Evolutionary conservation across 2,888 invertebrate genomes (phyloP), one percentile per base, ranked within the genome.

Genomic region (Andrena praecox): DNA sequence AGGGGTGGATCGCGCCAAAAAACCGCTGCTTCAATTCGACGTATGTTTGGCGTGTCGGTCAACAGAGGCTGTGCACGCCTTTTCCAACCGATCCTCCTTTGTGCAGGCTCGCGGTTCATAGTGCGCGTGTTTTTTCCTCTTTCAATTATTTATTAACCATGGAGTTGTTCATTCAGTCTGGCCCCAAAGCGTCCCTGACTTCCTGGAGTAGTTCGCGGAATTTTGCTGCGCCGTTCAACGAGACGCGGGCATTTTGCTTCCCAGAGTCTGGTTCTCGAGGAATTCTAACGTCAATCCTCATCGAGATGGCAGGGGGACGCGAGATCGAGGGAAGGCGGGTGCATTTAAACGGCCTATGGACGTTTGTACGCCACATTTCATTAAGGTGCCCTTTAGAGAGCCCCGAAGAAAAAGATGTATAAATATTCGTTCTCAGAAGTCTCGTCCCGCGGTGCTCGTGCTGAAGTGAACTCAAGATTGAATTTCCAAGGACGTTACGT

Each of bases 281-380:
- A 42, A 42, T 16, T 16, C 42, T 42, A 56, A 56, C 56, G 4
- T 56, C 24, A 10, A 1, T 24, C 24, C 24, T 4, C 20, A 1
- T 27, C 56, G 56, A 91, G 89, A 91, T 90, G 87, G 87, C 89
- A 90, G 91, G 89, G 85, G 74, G 77, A 54, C 24, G 24, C 24
- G 10, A 56, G 56, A 24, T 10, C 8, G 24, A 27, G 56, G 3
- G 24, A 27, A 3, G 27, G 8, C 35, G 0, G 48, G 6, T 10
- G 35, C 66, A 59, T 59, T 67, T 64, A 56, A 68, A 48, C 50
- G 62, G 4, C 29, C 42, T 20, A n/a, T 24, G 31, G 27, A 60
- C 42, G 59, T 66, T 80, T 68, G n/a, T 64, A 29, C 24, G n/a
- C 5, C 29, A 74, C 60, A 80, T 80, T 80, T 80, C 73, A 67